Evolutionary conservation across 1,140 invertebrate genomes (phyloP), one percentile per base, ranked within the genome.

Genomic region (Ceratosolen solmsi): DNA sequence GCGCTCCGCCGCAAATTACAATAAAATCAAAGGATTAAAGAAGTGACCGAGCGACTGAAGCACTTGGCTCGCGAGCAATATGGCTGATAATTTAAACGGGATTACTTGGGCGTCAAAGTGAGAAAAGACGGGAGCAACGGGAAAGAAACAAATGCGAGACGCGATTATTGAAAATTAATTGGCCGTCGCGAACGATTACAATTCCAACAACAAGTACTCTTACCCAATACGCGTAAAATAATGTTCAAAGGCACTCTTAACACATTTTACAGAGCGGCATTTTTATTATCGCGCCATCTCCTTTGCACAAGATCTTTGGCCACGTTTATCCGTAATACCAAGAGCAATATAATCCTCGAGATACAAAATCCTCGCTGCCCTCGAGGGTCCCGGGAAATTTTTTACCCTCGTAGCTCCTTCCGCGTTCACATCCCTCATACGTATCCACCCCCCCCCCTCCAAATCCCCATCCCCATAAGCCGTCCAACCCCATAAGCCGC

Each of bases 331-430:
- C n/a, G n/a, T n/a, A n/a, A n/a, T n/a, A n/a, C n/a, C n/a, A n/a
- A n/a, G n/a, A n/a, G n/a, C n/a, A n/a, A n/a, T n/a, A n/a, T n/a
- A n/a, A n/a, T n/a, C n/a, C n/a, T n/a, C 60, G 2, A 20, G 25
- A 13, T 25, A 73, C 25, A 73, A 73, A 74, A 74, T 74, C 30
- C 72, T 38, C 25, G 1, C 51, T n/a, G 25, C 41, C 41, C 27
- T 30, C n/a, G 25, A 30, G 41, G 13, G 7, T 46, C 13, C 41
- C 7, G 5, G 3, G 5, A 20, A 22, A 4, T 54, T 15, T 54
- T 22, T 54, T 54, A 2, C 9, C 17, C 3, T 22, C 2, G 3
- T 22, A 22, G 5, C 51, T 2, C 5, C 51, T 11, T 15, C 20
- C 9, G 2, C 9, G 20, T 8, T 17, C 3, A 11, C 51, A 54